Evolutionary conservation across 37 sponge, comb jelly and placozoan species (phyloP).

Genomic region (Halisarca cf. caerulea): DNA sequence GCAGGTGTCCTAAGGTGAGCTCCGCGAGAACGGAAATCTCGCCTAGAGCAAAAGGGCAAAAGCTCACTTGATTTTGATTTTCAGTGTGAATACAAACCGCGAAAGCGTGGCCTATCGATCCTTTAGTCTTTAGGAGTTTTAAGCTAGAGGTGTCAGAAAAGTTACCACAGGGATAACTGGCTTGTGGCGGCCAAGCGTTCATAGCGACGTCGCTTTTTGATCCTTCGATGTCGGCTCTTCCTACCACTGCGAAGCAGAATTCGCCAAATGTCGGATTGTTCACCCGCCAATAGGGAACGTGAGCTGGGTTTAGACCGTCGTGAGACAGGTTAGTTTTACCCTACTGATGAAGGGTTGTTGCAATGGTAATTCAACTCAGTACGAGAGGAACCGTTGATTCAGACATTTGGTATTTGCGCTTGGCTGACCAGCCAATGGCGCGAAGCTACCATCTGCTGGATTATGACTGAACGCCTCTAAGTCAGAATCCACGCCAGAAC

Average conservation of each 20-base stretch:
- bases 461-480: slow-evolving; percentile 91
- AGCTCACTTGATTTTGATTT: slow-evolving; percentile 92
- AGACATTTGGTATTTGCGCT: slow-evolving; percentile 87
- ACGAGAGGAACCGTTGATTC: slow-evolving; percentile 91
- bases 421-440: slow-evolving; percentile 84
- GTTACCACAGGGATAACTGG: slow-evolving; percentile 96
- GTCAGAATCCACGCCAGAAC: slow-evolving; percentile 89
- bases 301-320: slow-evolving; percentile 95
- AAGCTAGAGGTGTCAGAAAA: slow-evolving; percentile 91
- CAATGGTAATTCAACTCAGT: slow-evolving; percentile 87
- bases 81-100: slow-evolving; percentile 90
- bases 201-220: slow-evolving; percentile 96
- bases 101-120: slow-evolving; percentile 94
- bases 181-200: slow-evolving; percentile 95
- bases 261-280: slow-evolving; percentile 87
- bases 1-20: slow-evolving; percentile 94
- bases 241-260: slow-evolving; percentile 91
- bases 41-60: slow-evolving; percentile 86
- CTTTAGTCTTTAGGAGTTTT: slow-evolving; percentile 72
- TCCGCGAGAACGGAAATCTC: slow-evolving; percentile 88
- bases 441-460: slow-evolving; percentile 89
- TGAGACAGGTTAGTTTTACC: slow-evolving; percentile 94
- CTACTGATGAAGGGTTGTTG: slow-evolving; percentile 90
- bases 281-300: slow-evolving; percentile 91
- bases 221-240: slow-evolving; percentile 95